Conservation (phyloP, 2,888 invertebrate species). For the Fragum sueziense region DNA sequence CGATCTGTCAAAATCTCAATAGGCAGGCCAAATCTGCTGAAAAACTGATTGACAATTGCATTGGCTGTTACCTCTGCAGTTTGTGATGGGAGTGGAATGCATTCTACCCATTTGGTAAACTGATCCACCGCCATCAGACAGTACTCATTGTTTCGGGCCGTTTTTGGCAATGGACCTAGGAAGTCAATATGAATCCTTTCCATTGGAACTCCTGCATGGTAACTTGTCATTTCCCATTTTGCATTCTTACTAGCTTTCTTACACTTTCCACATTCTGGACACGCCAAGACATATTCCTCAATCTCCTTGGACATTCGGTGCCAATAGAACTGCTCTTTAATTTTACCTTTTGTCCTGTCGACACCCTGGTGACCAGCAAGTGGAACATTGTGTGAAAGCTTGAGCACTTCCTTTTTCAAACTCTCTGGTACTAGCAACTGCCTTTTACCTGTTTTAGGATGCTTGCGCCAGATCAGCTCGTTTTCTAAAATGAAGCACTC, state of each 20-base stretch:
- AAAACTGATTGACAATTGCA: too few relatives aligned
- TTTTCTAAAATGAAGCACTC: neutral
- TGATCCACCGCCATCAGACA: too few relatives aligned
- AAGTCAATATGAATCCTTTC: conserved; percentile 24
- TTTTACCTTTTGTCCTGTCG: neutral
- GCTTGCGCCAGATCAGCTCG: neutral
- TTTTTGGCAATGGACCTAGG: too few relatives aligned
- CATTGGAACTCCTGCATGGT: too few relatives aligned
- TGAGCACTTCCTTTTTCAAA: neutral
- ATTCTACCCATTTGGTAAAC: too few relatives aligned
- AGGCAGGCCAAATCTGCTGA: too few relatives aligned
- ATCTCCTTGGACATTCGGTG: neutral
- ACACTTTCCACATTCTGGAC: neutral
- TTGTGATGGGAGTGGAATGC: too few relatives aligned
- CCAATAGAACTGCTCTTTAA: neutral
- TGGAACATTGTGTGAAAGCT: neutral
- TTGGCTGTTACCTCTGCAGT: too few relatives aligned
- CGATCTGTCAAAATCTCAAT: too few relatives aligned
- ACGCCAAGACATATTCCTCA: neutral
- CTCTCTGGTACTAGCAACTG: neutral
- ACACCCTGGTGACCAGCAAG: conserved; percentile 12
- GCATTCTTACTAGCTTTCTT: too few relatives aligned
- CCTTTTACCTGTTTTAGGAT: neutral
- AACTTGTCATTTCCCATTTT: too few relatives aligned
- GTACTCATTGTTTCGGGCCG: too few relatives aligned